A percentile compares a stretch with the other conserved stretches of the same genome.
Evolutionary conservation across 2,888 invertebrate species (phyloP).

Genomic region (Selenia dentaria): DNA sequence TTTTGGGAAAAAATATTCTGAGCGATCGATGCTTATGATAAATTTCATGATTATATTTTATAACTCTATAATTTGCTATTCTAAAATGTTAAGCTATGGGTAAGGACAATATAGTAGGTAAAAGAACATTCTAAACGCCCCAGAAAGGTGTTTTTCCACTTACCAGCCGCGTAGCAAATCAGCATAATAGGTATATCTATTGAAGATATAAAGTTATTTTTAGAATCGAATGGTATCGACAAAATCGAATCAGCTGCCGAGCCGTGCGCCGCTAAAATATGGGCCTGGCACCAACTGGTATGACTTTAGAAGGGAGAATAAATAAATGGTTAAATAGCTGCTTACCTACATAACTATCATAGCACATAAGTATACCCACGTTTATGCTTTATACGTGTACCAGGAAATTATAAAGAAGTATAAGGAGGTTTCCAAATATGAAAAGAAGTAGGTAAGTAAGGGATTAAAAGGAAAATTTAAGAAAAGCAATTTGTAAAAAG

Average conservation of each 20-base stretch:
- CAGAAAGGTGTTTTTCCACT: too few species aligned
- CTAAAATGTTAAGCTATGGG: too few species aligned
- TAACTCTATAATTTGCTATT: neutral
- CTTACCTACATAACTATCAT: too few species aligned
- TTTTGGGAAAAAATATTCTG: slow-evolving; percentile 52
- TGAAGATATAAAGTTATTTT: too few species aligned
- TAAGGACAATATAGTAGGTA: too few species aligned
- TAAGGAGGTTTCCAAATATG: too few species aligned
- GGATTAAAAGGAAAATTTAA: slow-evolving; percentile 15
- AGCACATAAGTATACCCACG: too few species aligned
- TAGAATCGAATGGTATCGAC: neutral
- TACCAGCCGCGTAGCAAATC: too few species aligned
- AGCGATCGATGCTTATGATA: slow-evolving; percentile 41
- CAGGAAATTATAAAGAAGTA: too few species aligned
- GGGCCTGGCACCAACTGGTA: slow-evolving; percentile 17
- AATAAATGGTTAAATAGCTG: slow-evolving; percentile 9
- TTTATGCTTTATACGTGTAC: too few species aligned
- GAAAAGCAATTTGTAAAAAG: slow-evolving; percentile 28
- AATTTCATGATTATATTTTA: slow-evolving; percentile 25
- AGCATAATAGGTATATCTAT: too few species aligned
- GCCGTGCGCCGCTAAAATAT: slow-evolving; percentile 13
- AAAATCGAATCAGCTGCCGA: slow-evolving; percentile 16
- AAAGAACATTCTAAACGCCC: too few species aligned
- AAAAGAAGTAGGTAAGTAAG: neutral
- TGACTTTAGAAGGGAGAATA: slow-evolving; percentile 16